Conservation (phyloP, 2,888 invertebrate genomes). For the Entomobrya proxima region DNA sequence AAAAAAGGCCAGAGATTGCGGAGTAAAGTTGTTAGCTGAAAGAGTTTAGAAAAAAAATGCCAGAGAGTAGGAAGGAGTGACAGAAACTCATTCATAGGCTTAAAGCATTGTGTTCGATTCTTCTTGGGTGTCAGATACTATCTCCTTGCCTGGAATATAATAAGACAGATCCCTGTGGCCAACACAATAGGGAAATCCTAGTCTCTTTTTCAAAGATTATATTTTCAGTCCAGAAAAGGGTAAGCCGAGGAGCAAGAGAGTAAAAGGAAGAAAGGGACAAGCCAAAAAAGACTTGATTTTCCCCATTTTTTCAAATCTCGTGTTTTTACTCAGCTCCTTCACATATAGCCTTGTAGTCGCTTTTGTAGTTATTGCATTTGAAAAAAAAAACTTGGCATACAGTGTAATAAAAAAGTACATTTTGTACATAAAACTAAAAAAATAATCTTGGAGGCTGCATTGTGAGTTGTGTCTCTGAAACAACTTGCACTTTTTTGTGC, state of each 20-base stretch:
- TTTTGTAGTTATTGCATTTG: no score
- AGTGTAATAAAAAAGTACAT: no score
- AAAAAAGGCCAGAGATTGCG: neutral
- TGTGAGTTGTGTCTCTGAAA: no score
- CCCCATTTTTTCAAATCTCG: no score
- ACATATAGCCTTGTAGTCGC: no score
- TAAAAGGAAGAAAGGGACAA: neutral
- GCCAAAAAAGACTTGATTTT: constrained; percentile 1
- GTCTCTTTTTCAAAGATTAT: constrained; percentile 51
- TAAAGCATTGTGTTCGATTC: constrained; percentile 42
- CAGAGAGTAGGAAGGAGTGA: constrained; percentile 14
- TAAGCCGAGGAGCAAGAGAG: neutral
- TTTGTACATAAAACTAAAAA: no score
- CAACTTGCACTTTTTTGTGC: no score
- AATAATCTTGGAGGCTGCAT: no score
- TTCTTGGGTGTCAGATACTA: constrained; percentile 43
- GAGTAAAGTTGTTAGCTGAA: neutral
- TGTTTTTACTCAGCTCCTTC: no score
- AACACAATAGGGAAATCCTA: constrained; percentile 50
- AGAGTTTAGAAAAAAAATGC: neutral
- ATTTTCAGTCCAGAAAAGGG: constrained; percentile 39
- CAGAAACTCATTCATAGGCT: neutral
- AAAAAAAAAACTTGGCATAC: no score
- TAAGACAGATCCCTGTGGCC: constrained; percentile 53
- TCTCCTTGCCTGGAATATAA: constrained; percentile 39